These are phyloP conservation scores for Saccostrea cuccullata DNA, from an alignment of 1,140 invertebrate genomes.

Conservation along the genomic window DNA sequence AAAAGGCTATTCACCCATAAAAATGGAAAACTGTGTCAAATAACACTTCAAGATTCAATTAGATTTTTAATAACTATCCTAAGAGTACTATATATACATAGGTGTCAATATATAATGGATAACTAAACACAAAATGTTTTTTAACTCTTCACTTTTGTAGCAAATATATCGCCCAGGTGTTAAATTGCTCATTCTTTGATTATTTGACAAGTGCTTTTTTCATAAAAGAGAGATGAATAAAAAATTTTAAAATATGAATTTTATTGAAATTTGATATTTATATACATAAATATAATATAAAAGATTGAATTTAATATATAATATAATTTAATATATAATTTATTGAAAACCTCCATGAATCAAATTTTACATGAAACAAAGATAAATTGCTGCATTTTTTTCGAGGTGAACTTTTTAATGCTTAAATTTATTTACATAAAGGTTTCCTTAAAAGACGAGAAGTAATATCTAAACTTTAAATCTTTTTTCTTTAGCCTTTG, in stretches of 20 bases:
- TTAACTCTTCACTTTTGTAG: not conserved
- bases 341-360: too few relatives aligned
- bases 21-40: not conserved
- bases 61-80: not conserved
- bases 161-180: not conserved
- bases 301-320: too few relatives aligned
- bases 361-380: not conserved
- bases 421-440: not conserved
- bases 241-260: too few relatives aligned
- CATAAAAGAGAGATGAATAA: not conserved
- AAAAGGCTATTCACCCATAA: conserved; percentile 11
- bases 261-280: too few relatives aligned
- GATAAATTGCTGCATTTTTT: not conserved
- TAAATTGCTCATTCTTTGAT: not conserved
- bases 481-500: not conserved
- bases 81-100: conserved; percentile 15
- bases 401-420: not conserved
- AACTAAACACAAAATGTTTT: conserved; percentile 6
- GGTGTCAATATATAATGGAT: not conserved
- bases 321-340: too few relatives aligned
- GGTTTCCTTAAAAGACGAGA: not conserved
- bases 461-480: not conserved
- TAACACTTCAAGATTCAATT: conserved; percentile 18
- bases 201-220: not conserved
- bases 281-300: too few relatives aligned